phyloP scores from a whole-genome alignment of 1,140 invertebrate genomes.

The Alviniconcha marisindica region DNA sequence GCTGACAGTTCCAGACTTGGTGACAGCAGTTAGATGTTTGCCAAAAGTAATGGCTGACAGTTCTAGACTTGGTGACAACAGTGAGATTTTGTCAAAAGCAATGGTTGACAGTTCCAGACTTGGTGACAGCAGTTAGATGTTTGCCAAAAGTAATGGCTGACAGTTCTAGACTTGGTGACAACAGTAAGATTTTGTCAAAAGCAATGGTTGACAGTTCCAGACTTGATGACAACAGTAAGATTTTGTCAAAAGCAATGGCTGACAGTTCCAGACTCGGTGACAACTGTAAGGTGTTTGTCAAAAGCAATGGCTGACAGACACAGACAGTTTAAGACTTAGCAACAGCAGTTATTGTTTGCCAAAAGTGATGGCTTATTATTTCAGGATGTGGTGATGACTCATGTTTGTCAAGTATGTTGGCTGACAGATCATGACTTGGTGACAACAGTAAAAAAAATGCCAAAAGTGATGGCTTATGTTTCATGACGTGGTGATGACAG shows the following conservation, averaged over 20 bases:
- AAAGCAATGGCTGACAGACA: too few species aligned
- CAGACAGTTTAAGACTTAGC: too few species aligned
- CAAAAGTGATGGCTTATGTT: not conserved
- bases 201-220: not conserved
- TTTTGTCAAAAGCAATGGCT: not conserved
- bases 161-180: slow-evolving; percentile 78
- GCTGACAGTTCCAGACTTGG: not conserved
- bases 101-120: not conserved
- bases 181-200: not conserved
- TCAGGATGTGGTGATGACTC: not conserved
- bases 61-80: not conserved
- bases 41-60: not conserved
- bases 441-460: not conserved
- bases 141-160: slow-evolving; percentile 90
- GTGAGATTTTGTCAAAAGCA: not conserved
- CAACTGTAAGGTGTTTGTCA: too few species aligned
- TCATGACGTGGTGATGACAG: not conserved
- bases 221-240: not conserved
- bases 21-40: not conserved
- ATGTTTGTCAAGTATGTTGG: not conserved
- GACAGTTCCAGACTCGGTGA: too few species aligned
- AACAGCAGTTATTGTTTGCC: too few species aligned
- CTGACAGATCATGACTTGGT: not conserved
- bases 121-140: slow-evolving; percentile 79
- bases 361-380: too few species aligned